A percentile compares a stretch with the other conserved stretches of the same genome.
These are phyloP conservation scores for Chelonia mydas DNA, from an alignment of 2,797 vertebrate species.

Conservation along the genomic window DNA sequence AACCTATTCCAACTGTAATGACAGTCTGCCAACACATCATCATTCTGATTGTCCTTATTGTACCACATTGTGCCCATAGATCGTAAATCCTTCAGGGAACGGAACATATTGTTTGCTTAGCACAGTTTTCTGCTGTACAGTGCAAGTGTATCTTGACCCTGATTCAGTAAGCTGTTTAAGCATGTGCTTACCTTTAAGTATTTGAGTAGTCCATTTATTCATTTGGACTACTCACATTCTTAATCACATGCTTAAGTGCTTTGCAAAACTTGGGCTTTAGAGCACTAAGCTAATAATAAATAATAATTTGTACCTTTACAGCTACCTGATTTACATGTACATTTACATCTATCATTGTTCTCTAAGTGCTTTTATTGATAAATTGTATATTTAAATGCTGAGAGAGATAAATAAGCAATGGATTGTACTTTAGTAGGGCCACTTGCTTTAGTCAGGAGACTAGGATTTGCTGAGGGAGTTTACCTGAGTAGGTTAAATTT, in stretches of 20 bases:
- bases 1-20: neutral
- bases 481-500: slow-evolving; percentile 26
- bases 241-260: neutral
- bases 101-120: neutral
- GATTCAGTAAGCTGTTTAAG: neutral
- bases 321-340: slow-evolving; percentile 10
- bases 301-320: neutral
- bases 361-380: neutral
- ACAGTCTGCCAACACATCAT: neutral
- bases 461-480: slow-evolving; percentile 1
- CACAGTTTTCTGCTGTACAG: neutral
- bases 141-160: neutral
- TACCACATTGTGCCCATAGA: neutral
- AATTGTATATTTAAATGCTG: neutral
- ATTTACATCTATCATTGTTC: neutral
- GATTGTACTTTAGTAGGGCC: neutral
- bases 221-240: neutral
- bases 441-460: slow-evolving; percentile 63
- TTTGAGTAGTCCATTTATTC: neutral
- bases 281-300: slow-evolving; percentile 11
- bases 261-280: neutral
- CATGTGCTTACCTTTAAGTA: neutral
- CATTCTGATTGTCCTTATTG: neutral
- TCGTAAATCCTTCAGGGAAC: neutral
- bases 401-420: neutral